Base-by-base conservation (phyloP, 2,888 invertebrate species). In the Cantharis flavilabris region DNA sequence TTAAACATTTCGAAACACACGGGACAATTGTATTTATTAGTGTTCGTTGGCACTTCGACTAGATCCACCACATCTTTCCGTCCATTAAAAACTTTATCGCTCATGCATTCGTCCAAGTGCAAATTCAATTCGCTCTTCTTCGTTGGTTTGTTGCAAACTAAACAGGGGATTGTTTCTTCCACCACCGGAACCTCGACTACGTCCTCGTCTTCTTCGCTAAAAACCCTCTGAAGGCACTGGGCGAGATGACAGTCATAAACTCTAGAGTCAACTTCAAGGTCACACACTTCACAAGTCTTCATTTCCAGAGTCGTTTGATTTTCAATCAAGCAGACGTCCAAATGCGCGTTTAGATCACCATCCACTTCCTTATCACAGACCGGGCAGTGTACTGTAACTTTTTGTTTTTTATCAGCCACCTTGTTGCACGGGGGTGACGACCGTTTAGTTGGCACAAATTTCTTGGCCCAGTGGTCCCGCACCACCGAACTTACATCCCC, bases 1-100 rank as follows among this genome's bases (percentile, higher is more conserved):
- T 89, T 87, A 63, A 92, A 83, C 86, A 91, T 88, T 79, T 88
- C 80, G 83, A 91, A 88, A 82, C 93, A 93, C 83, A 92, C 90
- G 0, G 93, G 93, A 82, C 93, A 93, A 82, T 91, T 91, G 65
- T 89, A 84, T 1, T 86, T 87, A 16, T 80, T 86, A 23, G 86
- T 82, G 76, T 86, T 86, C 71, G 87, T 86, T 23, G 10, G 26
- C 18, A 9, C 26, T 30, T 73, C 65, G 10, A 62, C 23, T 13
- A 16, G 14, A 69, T 73, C 76, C 9, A 78, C 72, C 26, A 83
- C 82, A 88, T 70, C 73, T 18, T 65, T 23, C 11, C 71, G 64
- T 62, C 82, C 81, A 69, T 83, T 84, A 69, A 86, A 85, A 71
- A 87, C 85, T 73, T 89, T 84, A 30, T 84, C 83, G 79, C 85